Evolutionary conservation across 2,113 vertebrate genomes (phyloP).

Genomic region (Accipiter virgatus): DNA sequence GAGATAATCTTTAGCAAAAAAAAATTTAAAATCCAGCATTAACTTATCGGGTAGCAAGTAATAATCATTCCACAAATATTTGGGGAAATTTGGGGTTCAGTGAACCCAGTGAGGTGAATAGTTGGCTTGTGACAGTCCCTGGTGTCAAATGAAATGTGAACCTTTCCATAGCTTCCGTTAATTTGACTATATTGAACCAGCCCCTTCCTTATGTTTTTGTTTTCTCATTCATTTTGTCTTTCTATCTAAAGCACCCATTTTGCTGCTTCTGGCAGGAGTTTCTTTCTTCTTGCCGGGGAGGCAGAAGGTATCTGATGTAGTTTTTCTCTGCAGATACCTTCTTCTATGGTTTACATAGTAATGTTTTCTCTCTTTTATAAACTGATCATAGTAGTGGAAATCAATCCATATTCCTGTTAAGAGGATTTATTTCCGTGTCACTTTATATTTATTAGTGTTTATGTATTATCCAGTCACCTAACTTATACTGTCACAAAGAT

Average conservation of each 20-base stretch:
- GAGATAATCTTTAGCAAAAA: background rate
- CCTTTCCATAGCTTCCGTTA: background rate
- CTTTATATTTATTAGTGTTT: background rate
- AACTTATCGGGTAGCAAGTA: background rate
- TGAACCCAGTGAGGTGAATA: background rate
- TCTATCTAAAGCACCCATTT: background rate
- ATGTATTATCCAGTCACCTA: background rate
- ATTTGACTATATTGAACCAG: background rate
- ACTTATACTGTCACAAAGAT: background rate
- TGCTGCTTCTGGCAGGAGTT: background rate
- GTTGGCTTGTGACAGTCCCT: background rate
- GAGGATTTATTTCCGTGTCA: background rate
- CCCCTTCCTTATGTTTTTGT: background rate
- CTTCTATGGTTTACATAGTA: background rate
- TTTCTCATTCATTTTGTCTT: background rate
- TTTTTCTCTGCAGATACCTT: background rate
- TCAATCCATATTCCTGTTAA: background rate
- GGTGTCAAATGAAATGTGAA: background rate
- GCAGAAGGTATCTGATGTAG: background rate
- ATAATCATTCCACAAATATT: background rate
- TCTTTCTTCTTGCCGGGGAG: background rate
- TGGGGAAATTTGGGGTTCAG: background rate
- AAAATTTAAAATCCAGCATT: background rate
- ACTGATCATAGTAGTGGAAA: background rate
- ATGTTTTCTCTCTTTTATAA: background rate